Evolutionary conservation across 2,888 invertebrate species (phyloP), one percentile per base, ranked within the genome.

Genomic region (Heteropelma amictum): DNA sequence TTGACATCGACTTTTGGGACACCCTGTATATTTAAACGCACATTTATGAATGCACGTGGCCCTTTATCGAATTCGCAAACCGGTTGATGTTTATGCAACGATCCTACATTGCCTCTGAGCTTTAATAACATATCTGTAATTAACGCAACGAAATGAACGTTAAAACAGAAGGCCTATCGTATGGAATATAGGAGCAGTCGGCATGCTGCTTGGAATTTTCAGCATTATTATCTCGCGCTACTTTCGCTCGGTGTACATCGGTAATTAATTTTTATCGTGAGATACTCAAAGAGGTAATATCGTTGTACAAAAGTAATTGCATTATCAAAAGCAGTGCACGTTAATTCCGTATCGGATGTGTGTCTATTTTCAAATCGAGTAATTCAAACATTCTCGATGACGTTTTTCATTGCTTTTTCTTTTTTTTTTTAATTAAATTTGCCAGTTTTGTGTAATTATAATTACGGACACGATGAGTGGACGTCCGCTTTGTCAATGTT

Each of bases 121-220:
- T 75, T 83, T 83, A 83, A 82, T 82, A 82, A 82, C 75, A 78
- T 77, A 77, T 78, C 80, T 80, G 72, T 83, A 80, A 79, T 82
- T 80, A 82, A 83, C 79, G 80, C 77, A 76, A 49, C 40, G 40
- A 40, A 49, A 68, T 51, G 23, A 40, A 21, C 40, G 38, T 30
- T 54, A 54, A 54, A 54, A 38, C 63, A 19, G 49, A 38, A 63
- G 21, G 26, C 49, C 33, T 63, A 38, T 38, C 40, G 8, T 40
- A 10, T 1, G 17, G 14, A 40, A 7, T 5, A 5, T 14, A 14
- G 6, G 40, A 40, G 17, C n/a, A n/a, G n/a, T n/a, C n/a, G n/a
- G n/a, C n/a, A n/a, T n/a, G n/a, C n/a, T n/a, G n/a, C n/a, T n/a
- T n/a, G n/a, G 17, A 28, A 54, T 40, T 58, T 26, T 4, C 12